Evolutionary conservation across 2,888 invertebrate genomes (phyloP), one percentile per base, ranked within the genome.

Genomic region (Cremastobaeus sp.): DNA sequence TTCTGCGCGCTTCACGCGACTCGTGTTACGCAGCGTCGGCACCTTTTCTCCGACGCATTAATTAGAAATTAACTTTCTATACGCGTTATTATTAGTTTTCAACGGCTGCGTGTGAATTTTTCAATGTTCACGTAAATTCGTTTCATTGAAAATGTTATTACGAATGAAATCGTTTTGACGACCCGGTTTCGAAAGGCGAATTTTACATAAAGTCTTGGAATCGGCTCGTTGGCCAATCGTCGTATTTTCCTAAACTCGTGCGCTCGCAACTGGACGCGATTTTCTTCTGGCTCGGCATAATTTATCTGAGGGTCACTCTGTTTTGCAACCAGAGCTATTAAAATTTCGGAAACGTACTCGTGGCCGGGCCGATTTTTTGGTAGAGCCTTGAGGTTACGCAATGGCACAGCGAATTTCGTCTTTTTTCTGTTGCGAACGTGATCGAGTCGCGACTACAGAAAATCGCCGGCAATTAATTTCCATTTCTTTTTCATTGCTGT

Each of bases 21-120:
- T n/a, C n/a, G n/a, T n/a, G n/a, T n/a, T n/a, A n/a, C n/a, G n/a
- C n/a, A n/a, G n/a, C n/a, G n/a, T n/a, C n/a, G n/a, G n/a, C n/a
- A n/a, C n/a, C n/a, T n/a, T n/a, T n/a, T 14, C 30, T 17, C 11
- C 18, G 14, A 9, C 47, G 37, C 47, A 54, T 50, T 43, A 39
- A 59, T 68, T 68, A 68, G 68, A 57, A 59, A 59, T 59, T 47
- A 59, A 66, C 57, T 66, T 66, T 66, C 55, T 66, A 66, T n/a
- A n/a, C n/a, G n/a, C 18, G 14, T 1, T 47, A 65, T 28, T 30
- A 54, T 54, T 54, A 32, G n/a, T n/a, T n/a, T n/a, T n/a, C n/a
- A n/a, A n/a, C n/a, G n/a, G n/a, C n/a, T n/a, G n/a, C n/a, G n/a
- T n/a, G n/a, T n/a, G n/a, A n/a, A n/a, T n/a, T n/a, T n/a, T n/a